Conservation (phyloP, 2,113 vertebrate genomes). For the Okapia johnstoni region DNA sequence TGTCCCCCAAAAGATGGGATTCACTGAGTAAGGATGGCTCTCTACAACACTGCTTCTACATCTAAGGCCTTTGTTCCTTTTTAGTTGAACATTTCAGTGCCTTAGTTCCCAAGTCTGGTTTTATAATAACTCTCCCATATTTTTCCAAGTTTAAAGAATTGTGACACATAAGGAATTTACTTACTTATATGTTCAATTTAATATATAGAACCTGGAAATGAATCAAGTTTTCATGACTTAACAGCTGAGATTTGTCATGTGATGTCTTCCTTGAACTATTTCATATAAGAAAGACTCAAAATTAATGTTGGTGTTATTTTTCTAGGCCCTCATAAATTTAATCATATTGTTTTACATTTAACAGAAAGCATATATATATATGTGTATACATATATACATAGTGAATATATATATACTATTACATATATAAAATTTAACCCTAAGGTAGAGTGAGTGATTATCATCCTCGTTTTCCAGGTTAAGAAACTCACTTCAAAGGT, state of each 20-base stretch:
- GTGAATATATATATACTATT: background rate
- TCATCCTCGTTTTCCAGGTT: background rate
- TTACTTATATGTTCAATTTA: background rate
- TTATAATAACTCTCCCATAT: background rate
- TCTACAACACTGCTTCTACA: background rate
- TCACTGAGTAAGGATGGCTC: background rate
- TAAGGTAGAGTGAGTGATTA: background rate
- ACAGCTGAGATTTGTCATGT: background rate
- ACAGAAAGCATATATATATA: background rate
- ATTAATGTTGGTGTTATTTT: background rate
- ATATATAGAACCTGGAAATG: background rate
- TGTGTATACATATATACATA: background rate
- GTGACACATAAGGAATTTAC: background rate
- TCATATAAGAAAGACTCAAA: background rate
- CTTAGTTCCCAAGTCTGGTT: background rate
- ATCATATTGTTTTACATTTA: background rate
- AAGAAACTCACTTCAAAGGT: background rate
- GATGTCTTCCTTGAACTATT: background rate
- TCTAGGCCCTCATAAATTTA: background rate
- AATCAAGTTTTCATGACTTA: background rate
- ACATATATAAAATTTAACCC: background rate
- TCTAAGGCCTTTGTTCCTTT: background rate
- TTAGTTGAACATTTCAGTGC: background rate
- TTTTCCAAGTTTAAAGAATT: constrained; percentile 16
- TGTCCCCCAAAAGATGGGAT: background rate